These are phyloP conservation scores for Crotalus tigris DNA, from an alignment of 2,113 vertebrate species.

Conservation along the genomic window DNA sequence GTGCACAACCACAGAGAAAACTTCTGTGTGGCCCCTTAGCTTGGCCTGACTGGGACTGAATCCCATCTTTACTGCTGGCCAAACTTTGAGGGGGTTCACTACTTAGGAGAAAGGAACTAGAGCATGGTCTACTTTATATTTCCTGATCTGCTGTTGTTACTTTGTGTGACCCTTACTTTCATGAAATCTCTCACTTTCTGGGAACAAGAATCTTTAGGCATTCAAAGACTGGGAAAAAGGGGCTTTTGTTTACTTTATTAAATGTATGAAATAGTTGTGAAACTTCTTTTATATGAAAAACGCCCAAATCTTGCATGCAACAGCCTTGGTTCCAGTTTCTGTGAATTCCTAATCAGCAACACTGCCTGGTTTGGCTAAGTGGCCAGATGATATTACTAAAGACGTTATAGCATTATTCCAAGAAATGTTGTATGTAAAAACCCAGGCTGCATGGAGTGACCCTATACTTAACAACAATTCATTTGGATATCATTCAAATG, in stretches of 20 bases:
- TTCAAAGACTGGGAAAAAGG: background rate
- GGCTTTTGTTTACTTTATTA: background rate
- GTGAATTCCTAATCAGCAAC: background rate
- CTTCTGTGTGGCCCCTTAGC: slow-evolving; percentile 42
- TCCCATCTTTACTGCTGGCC: slow-evolving; percentile 44
- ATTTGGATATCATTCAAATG: too few species aligned
- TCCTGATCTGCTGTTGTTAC: background rate
- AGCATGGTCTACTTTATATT: slow-evolving; percentile 30
- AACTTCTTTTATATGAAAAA: background rate
- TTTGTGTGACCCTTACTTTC: background rate
- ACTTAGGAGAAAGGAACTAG: slow-evolving; percentile 18
- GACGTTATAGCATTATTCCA: background rate
- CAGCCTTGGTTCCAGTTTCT: background rate
- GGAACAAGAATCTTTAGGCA: background rate
- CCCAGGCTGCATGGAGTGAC: background rate
- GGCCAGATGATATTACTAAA: background rate
- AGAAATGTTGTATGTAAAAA: background rate
- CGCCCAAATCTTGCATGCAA: background rate
- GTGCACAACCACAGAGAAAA: slow-evolving; percentile 44
- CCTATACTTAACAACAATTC: background rate
- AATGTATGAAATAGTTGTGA: background rate
- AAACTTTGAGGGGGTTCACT: slow-evolving; percentile 33
- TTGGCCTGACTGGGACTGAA: slow-evolving; percentile 33
- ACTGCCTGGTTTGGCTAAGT: background rate
- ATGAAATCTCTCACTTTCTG: background rate